Evolutionary conservation across 2,888 invertebrate genomes (phyloP).

Genomic region (Antheraea yamamai): DNA sequence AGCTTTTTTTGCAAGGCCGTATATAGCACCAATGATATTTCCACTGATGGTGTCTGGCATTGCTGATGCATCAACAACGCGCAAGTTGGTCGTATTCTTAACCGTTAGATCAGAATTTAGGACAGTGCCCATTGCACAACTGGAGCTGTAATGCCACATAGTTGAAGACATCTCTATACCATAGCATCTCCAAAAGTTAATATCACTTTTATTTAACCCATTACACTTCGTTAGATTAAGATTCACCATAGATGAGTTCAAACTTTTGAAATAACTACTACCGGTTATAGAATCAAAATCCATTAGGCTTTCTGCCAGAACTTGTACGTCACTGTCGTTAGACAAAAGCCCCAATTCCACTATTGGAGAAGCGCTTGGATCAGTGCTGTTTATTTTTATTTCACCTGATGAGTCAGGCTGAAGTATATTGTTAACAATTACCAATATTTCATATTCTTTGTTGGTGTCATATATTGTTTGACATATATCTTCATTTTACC

Average conservation of each 20-base stretch:
- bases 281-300: conserved; percentile 33
- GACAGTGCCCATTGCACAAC: conserved; percentile 89
- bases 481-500: conserved; percentile 56
- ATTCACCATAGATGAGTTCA: neutral
- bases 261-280: conserved; percentile 32
- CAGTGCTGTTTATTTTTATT: conserved; percentile 20
- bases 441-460: conserved; percentile 15
- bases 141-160: conserved; percentile 85
- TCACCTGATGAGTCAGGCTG: conserved; percentile 24
- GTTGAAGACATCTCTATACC: conserved; percentile 71
- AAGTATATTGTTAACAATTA: conserved; percentile 20
- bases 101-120: conserved; percentile 81
- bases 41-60: conserved; percentile 80
- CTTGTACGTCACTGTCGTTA: conserved; percentile 30
- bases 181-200: conserved; percentile 40
- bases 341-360: conserved; percentile 56
- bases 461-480: conserved; percentile 36
- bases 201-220: neutral
- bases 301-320: conserved; percentile 28
- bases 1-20: conserved; percentile 46
- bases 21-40: conserved; percentile 76
- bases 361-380: conserved; percentile 52
- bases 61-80: conserved; percentile 45
- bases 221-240: conserved; percentile 2
- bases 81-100: conserved; percentile 31